phyloP scores from a whole-genome alignment of 2,888 invertebrate genomes.

The Synanthedon formicaeformis region DNA sequence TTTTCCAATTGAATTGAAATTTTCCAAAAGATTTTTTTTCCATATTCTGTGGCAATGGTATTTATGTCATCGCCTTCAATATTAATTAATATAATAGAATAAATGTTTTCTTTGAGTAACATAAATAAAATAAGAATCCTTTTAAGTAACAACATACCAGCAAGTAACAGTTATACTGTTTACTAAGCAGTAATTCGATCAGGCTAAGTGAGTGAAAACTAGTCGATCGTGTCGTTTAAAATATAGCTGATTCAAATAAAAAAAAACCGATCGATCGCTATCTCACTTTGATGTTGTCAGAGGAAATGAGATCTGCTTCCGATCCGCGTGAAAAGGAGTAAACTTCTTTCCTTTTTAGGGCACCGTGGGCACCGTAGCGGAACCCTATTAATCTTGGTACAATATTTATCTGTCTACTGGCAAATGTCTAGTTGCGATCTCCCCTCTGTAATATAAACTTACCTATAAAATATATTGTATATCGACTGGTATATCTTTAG shows the following conservation, averaged over 20 bases:
- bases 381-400: slow-evolving; percentile 37
- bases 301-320: slow-evolving; percentile 69
- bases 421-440: neutral
- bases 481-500: too few relatives aligned
- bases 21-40: too few relatives aligned
- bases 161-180: slow-evolving; percentile 11
- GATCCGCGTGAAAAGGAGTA: slow-evolving; percentile 61
- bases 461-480: too few relatives aligned
- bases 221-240: slow-evolving; percentile 46
- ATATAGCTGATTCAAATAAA: slow-evolving; percentile 66
- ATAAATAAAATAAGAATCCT: too few relatives aligned
- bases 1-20: too few relatives aligned
- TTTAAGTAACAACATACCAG: too few relatives aligned
- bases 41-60: too few relatives aligned
- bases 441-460: too few relatives aligned
- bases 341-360: slow-evolving; percentile 56
- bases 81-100: too few relatives aligned
- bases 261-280: slow-evolving; percentile 47
- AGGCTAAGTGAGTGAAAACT: slow-evolving; percentile 25
- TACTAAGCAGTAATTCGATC: slow-evolving; percentile 26
- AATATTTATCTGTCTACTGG: slow-evolving; percentile 38
- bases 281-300: slow-evolving; percentile 68
- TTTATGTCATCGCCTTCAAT: too few relatives aligned
- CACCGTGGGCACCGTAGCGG: slow-evolving; percentile 32
- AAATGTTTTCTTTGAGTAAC: too few relatives aligned